Evolutionary conservation across 1,140 invertebrate species (phyloP).

Genomic region (Andrena cerasifolii): DNA sequence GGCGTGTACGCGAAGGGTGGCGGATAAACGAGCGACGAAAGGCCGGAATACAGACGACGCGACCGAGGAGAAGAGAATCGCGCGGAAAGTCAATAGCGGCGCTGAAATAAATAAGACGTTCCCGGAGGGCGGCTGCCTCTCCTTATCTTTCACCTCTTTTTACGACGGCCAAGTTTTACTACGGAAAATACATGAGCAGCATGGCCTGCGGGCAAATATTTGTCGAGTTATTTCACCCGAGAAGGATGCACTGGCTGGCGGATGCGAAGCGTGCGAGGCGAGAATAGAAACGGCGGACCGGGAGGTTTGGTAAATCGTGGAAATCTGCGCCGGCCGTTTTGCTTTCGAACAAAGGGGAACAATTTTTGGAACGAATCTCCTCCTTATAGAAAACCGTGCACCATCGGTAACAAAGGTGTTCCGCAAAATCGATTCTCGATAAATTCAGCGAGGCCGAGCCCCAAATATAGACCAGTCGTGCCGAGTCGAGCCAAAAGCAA

Average conservation of each 20-base stretch:
- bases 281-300: not conserved
- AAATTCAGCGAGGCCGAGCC: not conserved
- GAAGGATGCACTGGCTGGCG: not conserved
- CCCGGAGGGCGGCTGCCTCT: not conserved
- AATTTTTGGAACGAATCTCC: not conserved
- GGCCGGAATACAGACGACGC: not conserved
- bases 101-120: conserved; percentile 14
- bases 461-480: too few species aligned
- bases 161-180: not conserved
- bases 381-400: too few species aligned
- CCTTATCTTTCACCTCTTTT: conserved; percentile 5
- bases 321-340: not conserved
- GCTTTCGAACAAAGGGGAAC: not conserved
- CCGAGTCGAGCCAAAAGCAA: not conserved
- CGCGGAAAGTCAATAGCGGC: not conserved
- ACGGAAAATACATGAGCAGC: conserved; percentile 7
- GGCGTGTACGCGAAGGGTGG: not conserved
- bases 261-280: not conserved
- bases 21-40: not conserved
- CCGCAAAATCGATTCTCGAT: not conserved
- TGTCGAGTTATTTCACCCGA: not conserved
- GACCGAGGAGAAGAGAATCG: not conserved
- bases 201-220: conserved; percentile 13
- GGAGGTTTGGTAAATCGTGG: not conserved
- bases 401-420: not conserved